phyloP scores from a whole-genome alignment of 1,140 invertebrate genomes.

The Pachypsylla venusta region DNA sequence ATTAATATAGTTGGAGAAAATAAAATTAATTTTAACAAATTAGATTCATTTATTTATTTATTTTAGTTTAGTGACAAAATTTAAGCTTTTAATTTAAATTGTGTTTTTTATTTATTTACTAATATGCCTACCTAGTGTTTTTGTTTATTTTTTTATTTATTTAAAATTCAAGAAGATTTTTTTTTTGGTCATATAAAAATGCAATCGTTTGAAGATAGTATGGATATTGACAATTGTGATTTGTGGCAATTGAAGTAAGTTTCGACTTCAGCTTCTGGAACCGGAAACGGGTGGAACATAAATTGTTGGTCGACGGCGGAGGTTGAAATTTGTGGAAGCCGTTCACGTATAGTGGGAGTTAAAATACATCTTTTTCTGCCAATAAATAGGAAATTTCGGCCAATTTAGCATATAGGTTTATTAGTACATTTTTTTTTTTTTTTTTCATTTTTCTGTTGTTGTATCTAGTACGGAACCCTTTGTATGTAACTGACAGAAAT shows the following conservation, averaged over 20 bases:
- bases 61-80: not conserved
- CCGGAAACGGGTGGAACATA: not conserved
- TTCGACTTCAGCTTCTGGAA: not conserved
- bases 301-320: too few species aligned
- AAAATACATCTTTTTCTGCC: not conserved
- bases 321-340: too few species aligned
- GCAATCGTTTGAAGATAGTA: slow-evolving; percentile 6
- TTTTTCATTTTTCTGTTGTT: too few species aligned
- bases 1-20: not conserved
- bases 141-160: not conserved
- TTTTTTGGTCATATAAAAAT: too few species aligned
- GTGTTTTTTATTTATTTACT: slow-evolving; percentile 1
- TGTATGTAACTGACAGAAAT: too few species aligned
- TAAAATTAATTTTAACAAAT: not conserved
- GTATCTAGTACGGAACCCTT: too few species aligned
- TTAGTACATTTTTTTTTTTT: not conserved
- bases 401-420: not conserved
- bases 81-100: not conserved
- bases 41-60: not conserved
- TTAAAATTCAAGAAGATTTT: too few species aligned
- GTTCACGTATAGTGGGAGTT: too few species aligned
- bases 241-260: slow-evolving; percentile 6
- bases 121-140: not conserved
- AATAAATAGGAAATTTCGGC: not conserved
- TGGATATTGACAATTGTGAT: slow-evolving; percentile 1